phyloP scores from a whole-genome alignment of 2,797 vertebrate species.

The Chaenodraco wilsoni region DNA sequence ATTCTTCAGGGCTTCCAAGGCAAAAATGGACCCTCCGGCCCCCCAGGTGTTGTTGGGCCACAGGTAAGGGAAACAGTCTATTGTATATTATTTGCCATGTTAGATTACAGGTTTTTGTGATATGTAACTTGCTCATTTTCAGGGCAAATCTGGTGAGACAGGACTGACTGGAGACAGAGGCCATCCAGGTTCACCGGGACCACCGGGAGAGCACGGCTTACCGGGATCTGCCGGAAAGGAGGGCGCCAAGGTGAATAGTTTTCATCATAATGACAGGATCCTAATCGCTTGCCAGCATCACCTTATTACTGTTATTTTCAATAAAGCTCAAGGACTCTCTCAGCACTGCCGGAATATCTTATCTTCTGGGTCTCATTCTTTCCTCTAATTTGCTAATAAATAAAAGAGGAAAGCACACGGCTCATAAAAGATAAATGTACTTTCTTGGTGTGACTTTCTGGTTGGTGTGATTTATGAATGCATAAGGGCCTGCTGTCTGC shows the following conservation, averaged over 20 bases:
- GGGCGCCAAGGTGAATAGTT: constrained; percentile 88
- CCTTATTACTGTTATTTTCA: constrained; percentile 55
- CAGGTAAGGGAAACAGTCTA: constrained; percentile 81
- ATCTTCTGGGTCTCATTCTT: constrained; percentile 62
- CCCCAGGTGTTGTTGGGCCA: constrained; percentile 91
- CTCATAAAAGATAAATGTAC: constrained; percentile 74
- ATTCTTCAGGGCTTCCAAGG: constrained; percentile 91
- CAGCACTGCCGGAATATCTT: constrained; percentile 51
- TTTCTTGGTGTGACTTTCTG: constrained; percentile 56
- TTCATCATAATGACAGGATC: constrained; percentile 44
- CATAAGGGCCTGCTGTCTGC: constrained; percentile 62
- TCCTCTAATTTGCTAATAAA: constrained; percentile 72
- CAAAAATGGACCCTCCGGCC: constrained; percentile 90
- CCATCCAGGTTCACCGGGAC: constrained; percentile 91
- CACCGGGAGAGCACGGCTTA: constrained; percentile 93
- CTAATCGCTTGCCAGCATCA: constrained; percentile 49
- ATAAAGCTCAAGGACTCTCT: constrained; percentile 59
- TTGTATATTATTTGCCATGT: constrained; percentile 3
- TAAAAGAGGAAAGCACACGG: constrained; percentile 57
- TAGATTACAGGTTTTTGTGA: neutral
- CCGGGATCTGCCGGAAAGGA: constrained; percentile 92
- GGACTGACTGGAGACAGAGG: constrained; percentile 92
- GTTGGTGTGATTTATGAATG: constrained; percentile 70
- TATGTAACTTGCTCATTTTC: constrained; percentile 21
- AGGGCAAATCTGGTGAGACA: constrained; percentile 93